These are phyloP conservation scores for Strigops habroptila DNA, from an alignment of 2,113 vertebrate genomes.

Conservation along the genomic window DNA sequence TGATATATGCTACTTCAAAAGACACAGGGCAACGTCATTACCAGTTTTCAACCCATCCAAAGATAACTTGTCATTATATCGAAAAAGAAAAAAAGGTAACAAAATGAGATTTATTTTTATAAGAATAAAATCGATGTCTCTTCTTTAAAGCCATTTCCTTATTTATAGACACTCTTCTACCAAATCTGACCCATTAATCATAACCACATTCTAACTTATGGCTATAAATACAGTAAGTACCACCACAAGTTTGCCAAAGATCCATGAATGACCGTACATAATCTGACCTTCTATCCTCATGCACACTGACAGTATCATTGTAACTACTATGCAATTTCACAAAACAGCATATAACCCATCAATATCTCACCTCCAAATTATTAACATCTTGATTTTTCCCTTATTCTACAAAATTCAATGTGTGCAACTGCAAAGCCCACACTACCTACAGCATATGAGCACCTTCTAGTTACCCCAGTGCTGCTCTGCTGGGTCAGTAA, in stretches of 20 bases:
- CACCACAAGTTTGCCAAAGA: not conserved
- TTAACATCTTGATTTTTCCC: not conserved
- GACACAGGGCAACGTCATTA: not conserved
- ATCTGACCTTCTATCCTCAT: not conserved
- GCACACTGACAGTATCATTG: not conserved
- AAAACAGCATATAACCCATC: not conserved
- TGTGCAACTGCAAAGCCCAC: not conserved
- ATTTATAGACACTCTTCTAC: not conserved
- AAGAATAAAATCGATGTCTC: conserved; percentile 37
- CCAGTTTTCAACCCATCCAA: not conserved
- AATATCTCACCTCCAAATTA: not conserved
- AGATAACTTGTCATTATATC: not conserved
- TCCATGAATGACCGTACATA: not conserved
- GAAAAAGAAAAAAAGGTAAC: not conserved
- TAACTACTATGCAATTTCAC: fast-evolving
- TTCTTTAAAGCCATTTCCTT: conserved; percentile 38
- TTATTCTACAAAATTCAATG: not conserved
- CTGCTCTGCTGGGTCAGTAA: not conserved
- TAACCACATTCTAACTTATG: not conserved
- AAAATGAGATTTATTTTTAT: conserved; percentile 23
- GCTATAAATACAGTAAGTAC: not conserved
- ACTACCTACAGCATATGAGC: not conserved
- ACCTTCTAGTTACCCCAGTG: not conserved
- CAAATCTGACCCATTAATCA: not conserved
- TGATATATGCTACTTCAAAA: not conserved